These are phyloP conservation scores for Chrysocyon brachyurus DNA, from an alignment of 2,797 vertebrate genomes.

Conservation along the genomic window DNA sequence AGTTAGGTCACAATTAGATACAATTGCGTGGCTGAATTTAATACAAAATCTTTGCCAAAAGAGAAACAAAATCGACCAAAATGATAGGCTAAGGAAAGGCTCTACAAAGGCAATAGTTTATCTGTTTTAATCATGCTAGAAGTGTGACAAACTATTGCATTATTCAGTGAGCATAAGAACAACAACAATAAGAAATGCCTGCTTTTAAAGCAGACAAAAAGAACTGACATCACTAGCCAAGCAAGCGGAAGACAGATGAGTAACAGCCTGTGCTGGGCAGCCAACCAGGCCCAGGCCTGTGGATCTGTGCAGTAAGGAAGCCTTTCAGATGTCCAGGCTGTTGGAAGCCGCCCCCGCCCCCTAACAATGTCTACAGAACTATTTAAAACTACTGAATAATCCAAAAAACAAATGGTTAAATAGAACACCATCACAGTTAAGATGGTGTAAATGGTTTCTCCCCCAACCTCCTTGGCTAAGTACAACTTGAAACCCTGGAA, in stretches of 20 bases:
- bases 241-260: conserved; percentile 72
- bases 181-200: conserved; percentile 67
- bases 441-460: conserved; percentile 1
- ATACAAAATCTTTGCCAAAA: conserved; percentile 66
- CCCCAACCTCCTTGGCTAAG: neutral
- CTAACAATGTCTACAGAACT: conserved; percentile 19
- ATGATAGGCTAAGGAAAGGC: conserved; percentile 29
- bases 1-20: conserved; percentile 66
- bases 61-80: conserved; percentile 46
- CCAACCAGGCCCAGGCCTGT: conserved; percentile 47
- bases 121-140: conserved; percentile 65
- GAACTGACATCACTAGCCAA: conserved; percentile 70
- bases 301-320: conserved; percentile 37
- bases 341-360: neutral
- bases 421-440: neutral
- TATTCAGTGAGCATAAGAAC: conserved; percentile 64
- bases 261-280: conserved; percentile 54
- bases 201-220: conserved; percentile 68
- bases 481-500: conserved; percentile 23
- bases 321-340: conserved; percentile 48
- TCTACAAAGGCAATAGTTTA: conserved; percentile 43
- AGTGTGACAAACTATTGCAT: conserved; percentile 56
- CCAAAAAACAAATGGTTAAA: conserved; percentile 58
- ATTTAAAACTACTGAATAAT: conserved; percentile 63
- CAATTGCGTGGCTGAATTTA: conserved; percentile 49